Conservation (phyloP, 2,113 vertebrate genomes). For the Gallinago undulata region DNA sequence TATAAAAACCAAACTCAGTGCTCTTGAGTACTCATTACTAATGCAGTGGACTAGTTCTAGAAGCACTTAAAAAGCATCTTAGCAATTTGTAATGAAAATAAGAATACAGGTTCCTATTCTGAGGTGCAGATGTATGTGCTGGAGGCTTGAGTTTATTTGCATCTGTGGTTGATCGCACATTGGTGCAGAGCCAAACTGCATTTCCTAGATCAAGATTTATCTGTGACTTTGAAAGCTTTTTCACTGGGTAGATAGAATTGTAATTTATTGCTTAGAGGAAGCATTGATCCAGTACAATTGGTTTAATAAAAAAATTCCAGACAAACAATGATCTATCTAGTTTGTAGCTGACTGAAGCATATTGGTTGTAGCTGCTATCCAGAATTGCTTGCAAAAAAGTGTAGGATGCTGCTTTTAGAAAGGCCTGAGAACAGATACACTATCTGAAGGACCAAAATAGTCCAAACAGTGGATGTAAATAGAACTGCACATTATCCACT, state of each 20-base stretch:
- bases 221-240: conserved; percentile 45
- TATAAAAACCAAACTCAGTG: background rate
- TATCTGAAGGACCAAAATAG: conserved; percentile 9
- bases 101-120: background rate
- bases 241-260: conserved; percentile 39
- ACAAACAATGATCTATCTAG: conserved; percentile 67
- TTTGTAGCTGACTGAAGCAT: conserved; percentile 55
- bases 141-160: conserved; percentile 19
- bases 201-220: conserved; percentile 48
- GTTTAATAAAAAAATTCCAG: conserved; percentile 73
- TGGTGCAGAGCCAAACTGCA: background rate
- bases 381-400: background rate
- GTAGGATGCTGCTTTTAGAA: background rate
- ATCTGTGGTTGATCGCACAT: conserved; percentile 2
- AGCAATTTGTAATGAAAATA: background rate
- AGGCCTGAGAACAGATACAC: background rate
- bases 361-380: conserved; percentile 5
- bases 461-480: conserved; percentile 18
- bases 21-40: conserved; percentile 37
- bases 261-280: conserved; percentile 68
- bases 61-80: background rate
- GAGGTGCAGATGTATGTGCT: background rate
- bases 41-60: conserved; percentile 37
- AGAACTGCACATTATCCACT: conserved; percentile 14
- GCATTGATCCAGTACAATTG: conserved; percentile 72